Evolutionary conservation across 2,113 vertebrate species (phyloP).

Genomic region (Cephalopholis sonnerati): DNA sequence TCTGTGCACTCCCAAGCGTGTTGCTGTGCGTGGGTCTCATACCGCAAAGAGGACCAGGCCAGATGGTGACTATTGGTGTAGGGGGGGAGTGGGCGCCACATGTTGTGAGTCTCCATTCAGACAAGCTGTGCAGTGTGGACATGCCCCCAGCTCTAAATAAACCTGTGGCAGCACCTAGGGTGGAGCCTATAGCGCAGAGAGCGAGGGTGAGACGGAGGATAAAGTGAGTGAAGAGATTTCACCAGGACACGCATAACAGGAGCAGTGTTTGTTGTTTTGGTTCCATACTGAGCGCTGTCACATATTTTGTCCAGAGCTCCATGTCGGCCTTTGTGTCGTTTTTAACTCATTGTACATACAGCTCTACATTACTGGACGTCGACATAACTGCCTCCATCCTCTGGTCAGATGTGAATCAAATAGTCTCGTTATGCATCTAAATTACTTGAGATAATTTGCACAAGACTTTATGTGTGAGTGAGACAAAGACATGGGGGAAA

Average conservation of each 20-base stretch:
- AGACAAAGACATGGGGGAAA: not conserved
- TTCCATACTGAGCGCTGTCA: slow-evolving; percentile 17
- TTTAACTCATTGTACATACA: slow-evolving; percentile 3
- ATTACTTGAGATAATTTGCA: slow-evolving; percentile 28
- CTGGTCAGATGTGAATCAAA: slow-evolving; percentile 26
- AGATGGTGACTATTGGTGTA: slow-evolving; percentile 73
- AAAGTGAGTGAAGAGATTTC: slow-evolving; percentile 40
- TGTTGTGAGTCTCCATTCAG: slow-evolving; percentile 79
- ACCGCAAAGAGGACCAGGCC: slow-evolving; percentile 61
- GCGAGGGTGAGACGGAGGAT: slow-evolving; percentile 30
- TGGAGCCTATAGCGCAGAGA: slow-evolving; percentile 47
- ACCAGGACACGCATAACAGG: slow-evolving; percentile 21
- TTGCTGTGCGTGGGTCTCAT: slow-evolving; percentile 61
- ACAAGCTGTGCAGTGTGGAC: slow-evolving; percentile 74
- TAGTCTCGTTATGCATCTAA: slow-evolving; percentile 15
- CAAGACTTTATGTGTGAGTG: slow-evolving; percentile 18
- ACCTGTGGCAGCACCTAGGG: slow-evolving; percentile 73
- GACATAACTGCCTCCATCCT: slow-evolving; percentile 17
- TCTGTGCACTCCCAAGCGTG: slow-evolving; percentile 76
- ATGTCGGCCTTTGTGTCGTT: slow-evolving; percentile 13
- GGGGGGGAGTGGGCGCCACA: slow-evolving; percentile 58
- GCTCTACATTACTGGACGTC: slow-evolving; percentile 12
- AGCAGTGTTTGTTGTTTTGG: slow-evolving; percentile 42
- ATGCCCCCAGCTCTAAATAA: slow-evolving; percentile 73
- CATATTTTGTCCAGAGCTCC: slow-evolving; percentile 52